Conservation (phyloP, 2,797 vertebrate species). For the Tadarida brasiliensis region DNA sequence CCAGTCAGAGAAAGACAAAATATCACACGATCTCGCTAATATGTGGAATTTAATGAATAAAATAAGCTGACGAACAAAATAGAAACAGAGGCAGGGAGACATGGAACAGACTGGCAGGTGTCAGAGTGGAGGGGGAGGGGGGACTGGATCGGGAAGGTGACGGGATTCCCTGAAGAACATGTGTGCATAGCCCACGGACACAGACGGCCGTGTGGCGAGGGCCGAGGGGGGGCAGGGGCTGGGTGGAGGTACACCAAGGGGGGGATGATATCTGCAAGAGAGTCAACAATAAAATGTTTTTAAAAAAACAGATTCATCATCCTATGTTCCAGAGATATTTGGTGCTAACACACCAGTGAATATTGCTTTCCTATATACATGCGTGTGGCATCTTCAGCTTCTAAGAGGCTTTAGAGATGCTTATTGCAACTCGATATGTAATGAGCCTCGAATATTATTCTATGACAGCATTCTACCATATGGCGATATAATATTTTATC, state of each 20-base stretch:
- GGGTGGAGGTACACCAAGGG: too few relatives aligned
- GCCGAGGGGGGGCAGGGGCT: too few relatives aligned
- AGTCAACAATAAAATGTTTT: too few relatives aligned
- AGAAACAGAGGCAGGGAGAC: neutral
- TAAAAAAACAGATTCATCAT: neutral
- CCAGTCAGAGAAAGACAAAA: too few relatives aligned
- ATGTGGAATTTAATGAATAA: neutral
- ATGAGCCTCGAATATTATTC: neutral
- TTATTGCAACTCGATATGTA: conserved; percentile 5
- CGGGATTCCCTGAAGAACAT: too few relatives aligned
- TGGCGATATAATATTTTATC: neutral
- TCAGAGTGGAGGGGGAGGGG: too few relatives aligned
- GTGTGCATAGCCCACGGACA: too few relatives aligned
- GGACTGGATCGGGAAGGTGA: too few relatives aligned
- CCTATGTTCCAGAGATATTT: neutral
- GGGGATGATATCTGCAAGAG: too few relatives aligned
- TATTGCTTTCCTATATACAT: neutral
- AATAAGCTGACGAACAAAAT: neutral
- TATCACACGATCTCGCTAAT: neutral
- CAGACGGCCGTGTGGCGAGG: too few relatives aligned
- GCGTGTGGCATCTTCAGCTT: neutral
- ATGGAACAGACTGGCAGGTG: neutral
- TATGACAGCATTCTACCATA: neutral
- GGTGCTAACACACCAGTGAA: neutral
- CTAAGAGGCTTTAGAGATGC: neutral